Evolutionary conservation across 92 coral and sea anemone species (phyloP).

Genomic region (Parazoanthus swiftii): DNA sequence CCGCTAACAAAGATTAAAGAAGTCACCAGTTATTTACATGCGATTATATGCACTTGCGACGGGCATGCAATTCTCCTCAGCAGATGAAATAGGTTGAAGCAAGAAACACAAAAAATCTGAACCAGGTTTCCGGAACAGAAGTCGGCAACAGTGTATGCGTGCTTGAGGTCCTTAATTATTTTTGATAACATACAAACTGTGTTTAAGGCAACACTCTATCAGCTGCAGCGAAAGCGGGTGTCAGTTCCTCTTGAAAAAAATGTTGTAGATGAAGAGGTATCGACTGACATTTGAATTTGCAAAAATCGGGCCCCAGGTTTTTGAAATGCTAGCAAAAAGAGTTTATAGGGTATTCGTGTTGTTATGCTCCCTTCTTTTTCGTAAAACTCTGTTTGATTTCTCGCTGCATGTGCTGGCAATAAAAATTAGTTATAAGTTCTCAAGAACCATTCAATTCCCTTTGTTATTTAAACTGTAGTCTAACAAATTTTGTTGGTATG

Average conservation of each 20-base stretch:
- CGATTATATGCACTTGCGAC: neutral
- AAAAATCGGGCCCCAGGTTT: too few species aligned
- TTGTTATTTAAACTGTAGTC: too few species aligned
- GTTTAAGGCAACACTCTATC: too few species aligned
- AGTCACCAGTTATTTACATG: neutral
- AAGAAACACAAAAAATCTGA: neutral
- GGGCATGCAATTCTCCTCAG: neutral
- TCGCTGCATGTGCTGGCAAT: neutral
- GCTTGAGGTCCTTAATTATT: neutral
- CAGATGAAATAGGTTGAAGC: neutral
- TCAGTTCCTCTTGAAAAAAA: too few species aligned
- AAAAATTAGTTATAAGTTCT: neutral
- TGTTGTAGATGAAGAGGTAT: too few species aligned
- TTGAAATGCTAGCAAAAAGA: too few species aligned
- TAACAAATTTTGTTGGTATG: neutral
- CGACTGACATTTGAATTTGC: too few species aligned
- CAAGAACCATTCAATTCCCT: neutral
- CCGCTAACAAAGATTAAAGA: neutral
- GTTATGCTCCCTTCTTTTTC: neutral
- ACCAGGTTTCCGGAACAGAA: neutral
- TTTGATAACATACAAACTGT: too few species aligned
- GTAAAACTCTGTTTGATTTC: too few species aligned
- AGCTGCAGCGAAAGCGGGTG: too few species aligned
- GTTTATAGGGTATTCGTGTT: too few species aligned
- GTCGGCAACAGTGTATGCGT: neutral